Evolutionary conservation across 2,888 invertebrate genomes (phyloP).

Genomic region (Dysmachus trigonus): DNA sequence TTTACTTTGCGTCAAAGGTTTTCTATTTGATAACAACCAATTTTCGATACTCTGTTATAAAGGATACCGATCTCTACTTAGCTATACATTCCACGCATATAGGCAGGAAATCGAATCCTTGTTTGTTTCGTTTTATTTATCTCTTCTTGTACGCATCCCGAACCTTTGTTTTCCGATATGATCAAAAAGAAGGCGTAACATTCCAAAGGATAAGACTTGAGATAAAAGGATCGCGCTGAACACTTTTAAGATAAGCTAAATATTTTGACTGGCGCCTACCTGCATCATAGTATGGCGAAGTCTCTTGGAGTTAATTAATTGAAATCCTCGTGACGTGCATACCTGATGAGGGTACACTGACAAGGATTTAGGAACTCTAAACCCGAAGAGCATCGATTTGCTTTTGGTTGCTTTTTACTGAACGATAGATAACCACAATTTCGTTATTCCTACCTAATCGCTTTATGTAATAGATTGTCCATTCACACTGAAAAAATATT

Average conservation of each 20-base stretch:
- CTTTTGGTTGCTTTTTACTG: background rate
- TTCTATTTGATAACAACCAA: background rate
- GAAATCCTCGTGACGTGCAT: slow-evolving; percentile 3
- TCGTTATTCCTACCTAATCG: background rate
- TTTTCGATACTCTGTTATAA: background rate
- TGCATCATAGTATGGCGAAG: background rate
- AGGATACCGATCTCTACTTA: background rate
- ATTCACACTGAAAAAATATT: no score
- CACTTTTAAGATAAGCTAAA: slow-evolving; percentile 22
- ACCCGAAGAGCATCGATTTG: background rate
- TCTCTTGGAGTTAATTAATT: slow-evolving; percentile 21
- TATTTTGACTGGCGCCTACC: slow-evolving; percentile 36
- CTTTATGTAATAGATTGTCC: background rate
- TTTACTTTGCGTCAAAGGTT: background rate
- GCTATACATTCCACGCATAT: background rate
- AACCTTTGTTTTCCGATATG: background rate
- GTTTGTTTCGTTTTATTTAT: background rate
- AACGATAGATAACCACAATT: background rate
- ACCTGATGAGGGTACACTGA: background rate
- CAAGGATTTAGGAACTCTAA: background rate
- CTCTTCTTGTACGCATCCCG: background rate
- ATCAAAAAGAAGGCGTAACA: background rate
- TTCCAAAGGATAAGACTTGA: background rate
- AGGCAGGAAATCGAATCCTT: background rate
- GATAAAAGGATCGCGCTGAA: slow-evolving; percentile 11